Percentiles rank a stretch among this genome's conserved stretches.
These are phyloP conservation scores for Sitta carolinensis DNA, from an alignment of 2,797 vertebrate species.

Conservation along the genomic window DNA sequence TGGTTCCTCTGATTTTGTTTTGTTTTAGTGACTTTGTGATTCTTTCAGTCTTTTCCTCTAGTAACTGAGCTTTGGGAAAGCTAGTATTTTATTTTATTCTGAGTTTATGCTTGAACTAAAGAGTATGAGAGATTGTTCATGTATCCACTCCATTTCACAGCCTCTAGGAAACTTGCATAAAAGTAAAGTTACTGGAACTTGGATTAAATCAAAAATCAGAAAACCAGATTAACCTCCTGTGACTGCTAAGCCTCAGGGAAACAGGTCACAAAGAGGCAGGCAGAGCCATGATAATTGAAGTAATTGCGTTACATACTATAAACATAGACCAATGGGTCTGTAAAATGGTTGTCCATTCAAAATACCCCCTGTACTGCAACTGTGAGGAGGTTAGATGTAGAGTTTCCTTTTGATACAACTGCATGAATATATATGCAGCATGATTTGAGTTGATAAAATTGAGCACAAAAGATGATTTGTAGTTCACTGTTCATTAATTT, in stretches of 20 bases:
- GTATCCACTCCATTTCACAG: conserved; percentile 58
- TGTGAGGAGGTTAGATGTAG: neutral
- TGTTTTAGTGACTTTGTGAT: neutral
- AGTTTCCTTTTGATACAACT: neutral
- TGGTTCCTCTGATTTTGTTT: neutral
- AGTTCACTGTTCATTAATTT: neutral
- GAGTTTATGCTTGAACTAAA: conserved; percentile 23
- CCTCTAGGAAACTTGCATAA: conserved; percentile 56
- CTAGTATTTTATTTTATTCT: conserved; percentile 20
- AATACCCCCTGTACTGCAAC: neutral
- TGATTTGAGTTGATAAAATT: neutral
- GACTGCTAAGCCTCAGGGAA: conserved; percentile 29
- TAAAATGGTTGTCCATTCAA: neutral
- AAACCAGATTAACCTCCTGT: conserved; percentile 62
- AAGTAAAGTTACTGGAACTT: conserved; percentile 54
- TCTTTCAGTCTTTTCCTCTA: neutral
- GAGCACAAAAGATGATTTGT: neutral
- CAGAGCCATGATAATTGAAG: conserved; percentile 6
- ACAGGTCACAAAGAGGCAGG: conserved; percentile 20
- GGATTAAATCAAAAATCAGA: conserved; percentile 57
- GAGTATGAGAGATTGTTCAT: conserved; percentile 1
- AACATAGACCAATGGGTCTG: neutral
- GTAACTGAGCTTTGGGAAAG: neutral
- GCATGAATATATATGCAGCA: neutral
- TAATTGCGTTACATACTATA: neutral